Percentiles rank a stretch among this genome's conserved stretches.
Conservation (phyloP, 2,797 vertebrate species). For the Crenuchus spilurus region DNA sequence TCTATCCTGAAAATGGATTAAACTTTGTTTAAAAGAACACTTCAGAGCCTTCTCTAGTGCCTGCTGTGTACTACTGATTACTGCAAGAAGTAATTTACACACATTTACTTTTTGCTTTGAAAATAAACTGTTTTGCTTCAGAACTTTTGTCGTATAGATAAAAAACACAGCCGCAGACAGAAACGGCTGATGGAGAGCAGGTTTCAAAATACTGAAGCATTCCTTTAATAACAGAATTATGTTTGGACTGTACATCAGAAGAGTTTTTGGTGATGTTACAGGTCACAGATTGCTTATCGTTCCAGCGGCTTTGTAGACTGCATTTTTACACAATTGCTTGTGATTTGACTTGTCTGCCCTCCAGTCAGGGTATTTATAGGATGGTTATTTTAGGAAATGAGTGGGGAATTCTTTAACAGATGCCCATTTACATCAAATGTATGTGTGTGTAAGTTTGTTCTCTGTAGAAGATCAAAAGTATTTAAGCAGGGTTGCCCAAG, state of each 20-base stretch:
- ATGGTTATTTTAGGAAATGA: neutral
- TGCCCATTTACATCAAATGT: too few relatives aligned
- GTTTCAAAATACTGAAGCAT: neutral
- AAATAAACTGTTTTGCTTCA: too few relatives aligned
- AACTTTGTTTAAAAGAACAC: too few relatives aligned
- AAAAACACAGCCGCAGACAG: neutral
- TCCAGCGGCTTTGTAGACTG: neutral
- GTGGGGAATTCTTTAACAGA: too few relatives aligned
- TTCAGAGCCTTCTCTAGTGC: too few relatives aligned
- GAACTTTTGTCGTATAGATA: too few relatives aligned
- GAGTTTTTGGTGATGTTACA: neutral
- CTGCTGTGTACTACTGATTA: too few relatives aligned
- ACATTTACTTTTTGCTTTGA: too few relatives aligned
- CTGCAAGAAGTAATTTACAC: too few relatives aligned
- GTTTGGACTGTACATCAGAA: neutral
- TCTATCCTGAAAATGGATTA: constrained; percentile 74
- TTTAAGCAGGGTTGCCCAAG: too few relatives aligned
- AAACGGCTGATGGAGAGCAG: neutral
- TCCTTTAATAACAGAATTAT: neutral
- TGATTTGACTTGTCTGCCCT: neutral
- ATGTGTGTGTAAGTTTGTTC: too few relatives aligned
- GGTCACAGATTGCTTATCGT: neutral
- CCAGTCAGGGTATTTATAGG: neutral
- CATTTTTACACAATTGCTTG: neutral
- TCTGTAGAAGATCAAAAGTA: too few relatives aligned